Conservation (phyloP, 2,797 vertebrate species). For the Chanos chanos region DNA sequence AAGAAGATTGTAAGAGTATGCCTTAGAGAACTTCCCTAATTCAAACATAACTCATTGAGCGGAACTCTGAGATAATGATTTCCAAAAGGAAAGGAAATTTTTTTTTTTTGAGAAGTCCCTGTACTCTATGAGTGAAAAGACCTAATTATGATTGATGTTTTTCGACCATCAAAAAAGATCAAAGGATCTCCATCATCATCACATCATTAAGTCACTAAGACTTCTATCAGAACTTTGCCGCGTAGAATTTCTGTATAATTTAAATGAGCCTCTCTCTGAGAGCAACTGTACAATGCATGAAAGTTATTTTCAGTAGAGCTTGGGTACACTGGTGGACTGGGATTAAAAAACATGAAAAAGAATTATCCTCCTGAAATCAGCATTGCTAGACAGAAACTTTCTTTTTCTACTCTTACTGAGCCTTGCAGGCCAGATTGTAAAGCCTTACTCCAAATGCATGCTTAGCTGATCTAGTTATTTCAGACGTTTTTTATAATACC, state of each 20-base stretch:
- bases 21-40: conserved; percentile 81
- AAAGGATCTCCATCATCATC: too few species aligned
- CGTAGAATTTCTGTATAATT: neutral
- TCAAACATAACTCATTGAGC: neutral
- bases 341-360: neutral
- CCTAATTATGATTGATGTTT: too few species aligned
- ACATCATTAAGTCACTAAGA: too few species aligned
- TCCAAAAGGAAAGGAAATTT: too few species aligned
- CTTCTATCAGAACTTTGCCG: conserved; percentile 6
- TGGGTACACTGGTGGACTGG: neutral
- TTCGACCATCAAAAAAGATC: neutral
- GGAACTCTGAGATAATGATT: conserved; percentile 11
- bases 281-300: neutral
- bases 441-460: conserved; percentile 72
- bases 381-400: conserved; percentile 13
- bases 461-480: conserved; percentile 58
- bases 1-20: conserved; percentile 72
- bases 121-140: too few species aligned
- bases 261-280: conserved; percentile 1
- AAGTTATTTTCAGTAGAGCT: neutral
- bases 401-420: conserved; percentile 55
- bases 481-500: conserved; percentile 58
- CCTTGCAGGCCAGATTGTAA: conserved; percentile 65
- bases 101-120: too few species aligned
- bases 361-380: neutral